Evolutionary conservation across 2,113 vertebrate species (phyloP).

Genomic region (Elachura formosa): DNA sequence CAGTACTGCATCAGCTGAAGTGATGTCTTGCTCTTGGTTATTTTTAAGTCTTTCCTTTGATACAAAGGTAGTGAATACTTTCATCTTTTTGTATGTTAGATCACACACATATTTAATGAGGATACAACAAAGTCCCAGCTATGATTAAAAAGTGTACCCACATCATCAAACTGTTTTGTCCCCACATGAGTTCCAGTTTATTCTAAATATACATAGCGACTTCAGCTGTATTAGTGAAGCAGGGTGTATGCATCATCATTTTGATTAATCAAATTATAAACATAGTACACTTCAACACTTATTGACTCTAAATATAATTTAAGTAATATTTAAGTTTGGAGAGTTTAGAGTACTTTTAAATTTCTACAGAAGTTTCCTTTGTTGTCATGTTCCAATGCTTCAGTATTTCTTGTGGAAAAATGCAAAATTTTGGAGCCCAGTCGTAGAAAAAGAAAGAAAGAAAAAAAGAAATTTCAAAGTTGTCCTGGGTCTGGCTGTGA

Average conservation of each 20-base stretch:
- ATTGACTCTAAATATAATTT: background rate
- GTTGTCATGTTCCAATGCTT: background rate
- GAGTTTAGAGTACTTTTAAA: background rate
- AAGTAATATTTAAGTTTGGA: background rate
- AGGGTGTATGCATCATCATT: background rate
- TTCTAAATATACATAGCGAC: background rate
- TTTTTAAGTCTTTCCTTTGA: constrained; percentile 42
- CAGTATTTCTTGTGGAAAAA: background rate
- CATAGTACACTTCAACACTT: background rate
- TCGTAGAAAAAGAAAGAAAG: no score
- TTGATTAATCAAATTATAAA: background rate
- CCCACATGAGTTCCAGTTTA: background rate
- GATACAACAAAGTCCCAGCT: background rate
- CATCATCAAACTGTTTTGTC: background rate
- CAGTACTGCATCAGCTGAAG: background rate
- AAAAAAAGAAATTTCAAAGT: no score
- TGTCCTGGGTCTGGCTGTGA: no score
- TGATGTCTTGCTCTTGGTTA: background rate
- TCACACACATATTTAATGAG: constrained; percentile 28
- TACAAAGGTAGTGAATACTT: background rate
- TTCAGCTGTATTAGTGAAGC: background rate
- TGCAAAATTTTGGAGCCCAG: background rate
- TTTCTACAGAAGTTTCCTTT: background rate
- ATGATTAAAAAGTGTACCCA: background rate
- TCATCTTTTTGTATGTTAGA: constrained; percentile 2